Percentiles rank a stretch among this genome's conserved stretches.
phyloP scores from a whole-genome alignment of 2,797 vertebrate species.

The Clarias platycephalus region DNA sequence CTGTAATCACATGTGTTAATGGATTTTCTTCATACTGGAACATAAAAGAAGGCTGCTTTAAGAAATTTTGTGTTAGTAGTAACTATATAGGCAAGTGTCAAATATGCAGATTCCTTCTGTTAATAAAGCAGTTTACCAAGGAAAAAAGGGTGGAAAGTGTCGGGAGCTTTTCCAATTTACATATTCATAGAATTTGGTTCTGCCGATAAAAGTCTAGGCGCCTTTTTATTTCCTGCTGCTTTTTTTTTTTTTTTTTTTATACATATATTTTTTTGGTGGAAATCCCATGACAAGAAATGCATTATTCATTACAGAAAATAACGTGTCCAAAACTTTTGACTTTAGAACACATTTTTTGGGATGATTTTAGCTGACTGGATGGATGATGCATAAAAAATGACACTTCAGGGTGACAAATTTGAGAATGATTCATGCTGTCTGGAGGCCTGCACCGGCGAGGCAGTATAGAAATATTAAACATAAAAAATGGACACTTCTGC shows the following conservation, averaged over 20 bases:
- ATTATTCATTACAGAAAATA: slow-evolving; percentile 22
- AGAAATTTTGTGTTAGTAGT: background rate
- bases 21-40: background rate
- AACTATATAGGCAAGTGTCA: background rate
- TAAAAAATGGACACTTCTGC: slow-evolving; percentile 1
- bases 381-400: slow-evolving; percentile 17
- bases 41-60: background rate
- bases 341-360: slow-evolving; percentile 7
- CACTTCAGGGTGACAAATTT: slow-evolving; percentile 31
- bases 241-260: background rate
- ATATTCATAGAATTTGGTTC: slow-evolving; percentile 17
- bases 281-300: slow-evolving; percentile 1
- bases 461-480: slow-evolving; percentile 1
- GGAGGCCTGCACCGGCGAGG: background rate
- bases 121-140: background rate
- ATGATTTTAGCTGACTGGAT: slow-evolving; percentile 13
- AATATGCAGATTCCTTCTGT: background rate
- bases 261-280: background rate
- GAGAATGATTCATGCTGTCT: slow-evolving; percentile 20
- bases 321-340: slow-evolving; percentile 7
- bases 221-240: background rate
- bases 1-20: background rate
- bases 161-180: slow-evolving; percentile 8
- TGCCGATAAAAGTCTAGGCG: background rate
- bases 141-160: background rate